Evolutionary conservation across 2,113 vertebrate genomes (phyloP).

Genomic region (Terrapene triunguis): DNA sequence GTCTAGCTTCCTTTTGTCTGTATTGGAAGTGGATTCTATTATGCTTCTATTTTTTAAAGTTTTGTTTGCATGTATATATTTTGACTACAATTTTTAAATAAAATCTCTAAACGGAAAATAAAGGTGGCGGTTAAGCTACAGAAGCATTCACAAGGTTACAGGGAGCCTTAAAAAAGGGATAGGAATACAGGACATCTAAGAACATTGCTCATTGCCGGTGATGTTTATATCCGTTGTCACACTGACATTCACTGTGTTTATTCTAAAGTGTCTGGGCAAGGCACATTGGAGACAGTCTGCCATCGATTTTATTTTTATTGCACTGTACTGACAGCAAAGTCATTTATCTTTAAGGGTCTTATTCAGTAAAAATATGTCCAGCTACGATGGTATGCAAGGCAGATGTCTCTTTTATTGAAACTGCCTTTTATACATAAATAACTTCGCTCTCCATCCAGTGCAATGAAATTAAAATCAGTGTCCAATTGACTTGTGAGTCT

Average conservation of each 20-base stretch:
- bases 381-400: background rate
- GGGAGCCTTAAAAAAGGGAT: background rate
- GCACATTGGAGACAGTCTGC: slow-evolving; percentile 55
- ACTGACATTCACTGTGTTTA: slow-evolving; percentile 25
- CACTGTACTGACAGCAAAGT: slow-evolving; percentile 5
- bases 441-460: background rate
- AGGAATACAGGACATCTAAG: background rate
- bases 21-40: background rate
- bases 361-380: slow-evolving; percentile 38
- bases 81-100: background rate
- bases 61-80: background rate
- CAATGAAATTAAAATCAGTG: background rate
- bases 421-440: background rate
- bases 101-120: background rate
- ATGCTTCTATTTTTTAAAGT: background rate
- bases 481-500: background rate
- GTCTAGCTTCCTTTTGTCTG: background rate
- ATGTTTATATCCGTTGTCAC: slow-evolving; percentile 12
- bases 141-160: background rate
- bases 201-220: background rate
- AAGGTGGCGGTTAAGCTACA: background rate
- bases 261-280: slow-evolving; percentile 45
- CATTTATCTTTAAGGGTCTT: slow-evolving; percentile 29
- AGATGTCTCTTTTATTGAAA: background rate
- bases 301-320: slow-evolving; percentile 55